Percentiles rank a stretch among this genome's conserved stretches.
Conservation (phyloP, 2,113 vertebrate genomes). For the Aegithalos caudatus region DNA sequence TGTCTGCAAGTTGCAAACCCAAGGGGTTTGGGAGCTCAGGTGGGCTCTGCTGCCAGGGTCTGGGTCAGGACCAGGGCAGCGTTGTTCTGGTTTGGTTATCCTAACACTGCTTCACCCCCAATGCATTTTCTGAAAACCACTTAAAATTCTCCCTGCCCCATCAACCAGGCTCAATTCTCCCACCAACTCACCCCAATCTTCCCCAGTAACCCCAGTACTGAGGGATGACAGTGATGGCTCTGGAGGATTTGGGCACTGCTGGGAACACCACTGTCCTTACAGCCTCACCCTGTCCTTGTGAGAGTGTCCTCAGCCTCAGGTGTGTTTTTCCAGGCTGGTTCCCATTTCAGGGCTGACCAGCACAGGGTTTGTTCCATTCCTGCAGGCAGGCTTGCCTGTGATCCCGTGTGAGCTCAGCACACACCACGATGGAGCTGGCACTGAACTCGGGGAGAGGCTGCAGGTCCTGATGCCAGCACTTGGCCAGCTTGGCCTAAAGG, state of each 20-base stretch:
- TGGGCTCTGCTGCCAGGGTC: fast-evolving
- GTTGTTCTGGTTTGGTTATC: neutral
- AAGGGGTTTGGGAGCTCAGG: neutral
- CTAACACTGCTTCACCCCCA: neutral
- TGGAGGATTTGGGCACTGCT: neutral
- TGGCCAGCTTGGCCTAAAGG: neutral
- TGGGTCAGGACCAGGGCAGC: fast-evolving
- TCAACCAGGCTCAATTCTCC: neutral
- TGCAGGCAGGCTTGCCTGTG: neutral
- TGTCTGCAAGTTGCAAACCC: fast-evolving
- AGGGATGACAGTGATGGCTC: fast-evolving
- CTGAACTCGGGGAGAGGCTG: fast-evolving
- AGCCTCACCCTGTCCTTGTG: neutral
- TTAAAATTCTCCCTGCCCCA: neutral
- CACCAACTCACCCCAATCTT: fast-evolving
- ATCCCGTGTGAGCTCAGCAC: fast-evolving
- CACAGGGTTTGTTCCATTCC: neutral
- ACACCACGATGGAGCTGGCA: fast-evolving
- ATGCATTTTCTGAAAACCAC: neutral
- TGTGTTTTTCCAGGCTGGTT: neutral
- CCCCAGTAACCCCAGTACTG: fast-evolving
- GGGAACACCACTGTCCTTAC: fast-evolving
- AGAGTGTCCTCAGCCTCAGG: neutral
- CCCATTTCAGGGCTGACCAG: neutral
- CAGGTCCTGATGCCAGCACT: neutral